Percentiles rank a stretch among this genome's conserved stretches.
These are phyloP conservation scores for Lates calcarifer DNA, from an alignment of 2,113 vertebrate genomes.

Conservation along the genomic window DNA sequence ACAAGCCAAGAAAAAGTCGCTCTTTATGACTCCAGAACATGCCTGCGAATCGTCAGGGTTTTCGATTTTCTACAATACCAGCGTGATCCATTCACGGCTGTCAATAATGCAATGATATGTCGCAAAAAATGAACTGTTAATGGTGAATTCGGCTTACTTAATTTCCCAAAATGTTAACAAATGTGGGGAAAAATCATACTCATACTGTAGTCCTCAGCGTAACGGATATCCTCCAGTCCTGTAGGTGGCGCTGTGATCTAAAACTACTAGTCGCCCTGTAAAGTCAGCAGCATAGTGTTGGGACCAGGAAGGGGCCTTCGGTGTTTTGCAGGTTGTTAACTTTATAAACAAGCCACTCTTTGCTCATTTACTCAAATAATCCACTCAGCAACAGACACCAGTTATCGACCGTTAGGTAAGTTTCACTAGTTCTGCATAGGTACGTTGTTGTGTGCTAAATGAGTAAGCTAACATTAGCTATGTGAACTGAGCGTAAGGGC, in stretches of 20 bases:
- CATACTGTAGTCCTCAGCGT: neutral
- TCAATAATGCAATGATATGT: no score
- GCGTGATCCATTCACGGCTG: no score
- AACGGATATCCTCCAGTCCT: slow-evolving; percentile 34
- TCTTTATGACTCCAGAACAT: no score
- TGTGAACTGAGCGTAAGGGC: neutral
- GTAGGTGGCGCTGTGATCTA: slow-evolving; percentile 35
- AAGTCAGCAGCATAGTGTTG: neutral
- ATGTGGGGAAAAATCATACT: neutral
- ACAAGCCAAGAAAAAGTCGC: no score
- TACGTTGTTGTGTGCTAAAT: neutral
- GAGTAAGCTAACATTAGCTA: neutral
- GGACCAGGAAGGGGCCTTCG: neutral
- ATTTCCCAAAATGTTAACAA: neutral
- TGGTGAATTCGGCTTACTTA: neutral
- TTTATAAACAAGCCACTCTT: neutral
- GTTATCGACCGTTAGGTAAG: neutral
- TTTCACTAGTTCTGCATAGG: accelerated
- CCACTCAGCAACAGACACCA: accelerated
- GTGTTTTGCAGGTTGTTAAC: neutral
- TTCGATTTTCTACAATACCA: no score
- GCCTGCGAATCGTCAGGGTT: no score
- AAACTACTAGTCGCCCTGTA: accelerated
- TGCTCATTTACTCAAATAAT: neutral
- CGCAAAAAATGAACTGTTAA: neutral